phyloP scores from a whole-genome alignment of 2,113 vertebrate genomes.

The Rhinolophus sinicus region DNA sequence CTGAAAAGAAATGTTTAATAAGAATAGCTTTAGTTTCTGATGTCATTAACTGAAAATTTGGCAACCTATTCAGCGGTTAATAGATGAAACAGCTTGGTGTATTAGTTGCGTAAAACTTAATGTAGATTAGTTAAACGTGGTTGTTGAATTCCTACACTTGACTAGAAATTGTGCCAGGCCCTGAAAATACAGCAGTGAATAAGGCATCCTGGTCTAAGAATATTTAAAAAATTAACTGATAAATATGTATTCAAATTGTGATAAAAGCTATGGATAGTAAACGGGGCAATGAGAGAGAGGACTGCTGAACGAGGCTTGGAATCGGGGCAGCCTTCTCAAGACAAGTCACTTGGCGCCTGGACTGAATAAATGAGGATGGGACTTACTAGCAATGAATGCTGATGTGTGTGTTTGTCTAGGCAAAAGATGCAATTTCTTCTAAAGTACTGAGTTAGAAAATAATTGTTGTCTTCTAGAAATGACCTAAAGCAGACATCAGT shows the following conservation, averaged over 20 bases:
- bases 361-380: neutral
- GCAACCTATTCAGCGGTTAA: neutral
- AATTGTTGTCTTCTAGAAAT: neutral
- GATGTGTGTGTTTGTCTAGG: neutral
- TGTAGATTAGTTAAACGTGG: neutral
- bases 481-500: neutral
- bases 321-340: neutral
- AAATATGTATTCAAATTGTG: neutral
- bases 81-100: neutral
- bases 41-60: neutral
- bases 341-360: too few relatives aligned
- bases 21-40: neutral
- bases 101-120: neutral
- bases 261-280: neutral
- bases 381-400: neutral
- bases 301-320: neutral
- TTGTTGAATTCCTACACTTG: neutral
- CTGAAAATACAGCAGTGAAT: neutral
- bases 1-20: neutral
- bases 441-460: neutral
- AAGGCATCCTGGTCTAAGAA: neutral
- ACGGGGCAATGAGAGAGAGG: neutral
- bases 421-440: neutral
- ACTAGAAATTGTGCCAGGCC: neutral
- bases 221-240: neutral